phyloP scores from a whole-genome alignment of 2,113 vertebrate genomes.

The Leptocoma aspasia region DNA sequence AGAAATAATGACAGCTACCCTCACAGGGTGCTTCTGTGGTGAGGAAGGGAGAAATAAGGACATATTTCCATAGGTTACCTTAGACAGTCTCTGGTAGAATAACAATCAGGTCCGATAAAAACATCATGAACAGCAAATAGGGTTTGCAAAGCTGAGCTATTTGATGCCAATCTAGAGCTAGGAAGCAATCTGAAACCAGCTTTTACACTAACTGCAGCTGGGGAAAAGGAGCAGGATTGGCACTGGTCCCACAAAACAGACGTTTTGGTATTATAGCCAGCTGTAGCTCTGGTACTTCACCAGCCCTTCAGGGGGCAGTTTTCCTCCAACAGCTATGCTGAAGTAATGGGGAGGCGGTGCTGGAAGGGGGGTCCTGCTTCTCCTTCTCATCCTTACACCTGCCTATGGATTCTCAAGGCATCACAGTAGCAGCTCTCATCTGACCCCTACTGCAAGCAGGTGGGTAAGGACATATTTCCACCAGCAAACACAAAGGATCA shows the following conservation, averaged over 20 bases:
- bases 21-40: neutral
- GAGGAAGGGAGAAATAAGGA: neutral
- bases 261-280: fast-evolving
- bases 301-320: neutral
- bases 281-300: neutral
- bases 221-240: neutral
- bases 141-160: neutral
- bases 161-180: neutral
- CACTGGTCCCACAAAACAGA: neutral
- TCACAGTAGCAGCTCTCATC: neutral
- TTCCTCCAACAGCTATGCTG: neutral
- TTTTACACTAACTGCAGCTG: neutral
- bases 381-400: neutral
- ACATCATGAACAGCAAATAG: neutral
- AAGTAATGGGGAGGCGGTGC: fast-evolving
- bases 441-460: constrained; percentile 5
- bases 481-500: neutral
- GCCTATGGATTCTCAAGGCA: neutral
- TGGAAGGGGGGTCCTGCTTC: neutral
- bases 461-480: neutral
- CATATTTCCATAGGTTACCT: neutral
- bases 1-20: neutral
- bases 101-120: neutral
- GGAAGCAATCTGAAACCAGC: neutral
- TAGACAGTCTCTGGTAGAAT: neutral